Base-by-base conservation (phyloP, 2,113 vertebrate species). In the Sciurus niger region DNA sequence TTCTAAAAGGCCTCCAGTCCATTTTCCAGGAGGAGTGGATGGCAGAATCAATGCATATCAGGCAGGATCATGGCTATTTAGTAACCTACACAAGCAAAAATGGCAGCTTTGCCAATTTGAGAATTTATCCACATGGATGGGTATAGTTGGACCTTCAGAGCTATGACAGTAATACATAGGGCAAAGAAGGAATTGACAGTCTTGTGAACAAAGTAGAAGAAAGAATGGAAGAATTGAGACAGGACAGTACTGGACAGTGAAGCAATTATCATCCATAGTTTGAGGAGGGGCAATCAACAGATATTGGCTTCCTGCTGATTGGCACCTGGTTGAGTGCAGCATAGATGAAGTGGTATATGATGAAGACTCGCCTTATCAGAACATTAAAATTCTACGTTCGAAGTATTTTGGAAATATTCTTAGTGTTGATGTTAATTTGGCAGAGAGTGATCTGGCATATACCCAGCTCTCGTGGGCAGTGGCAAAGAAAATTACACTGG, bases 11-110 rank as follows among this genome's bases (percentile, higher is more conserved):
- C 96, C 99, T 99, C 89, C 99, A 99, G 98, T 99, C 99, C 98
- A 98, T 99, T 98, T 99, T 99, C 98, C 99, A 99, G 98, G 99
- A 99, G 97, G 99, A 99, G 97, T 99, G 99, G 98, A 99, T 99
- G 99, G 99, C 99, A 96, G 99, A 99, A 98, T 99, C 99, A 60
- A 98, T 99, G 96, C 99, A 99, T 84, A 99, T 99, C 96, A 99
- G 99, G 97, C 99, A 99, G 97, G 99, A 99, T 65, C 99, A 99
- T 96, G 99, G 99, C 94, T 99, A 99, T 97, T 98, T 99, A 86
- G 99, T 99, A 89, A 99, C 99, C 32, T 99, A 99, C 95, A 97
- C 99, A 0, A 99, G 99, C 96, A 99, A 99, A 98, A 99, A 99
- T 92, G 99, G 99, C 98, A 99, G 99, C 97, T 99, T 99, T 98